phyloP scores from a whole-genome alignment of 2,888 invertebrate species.

The Synergus itoensis region DNA sequence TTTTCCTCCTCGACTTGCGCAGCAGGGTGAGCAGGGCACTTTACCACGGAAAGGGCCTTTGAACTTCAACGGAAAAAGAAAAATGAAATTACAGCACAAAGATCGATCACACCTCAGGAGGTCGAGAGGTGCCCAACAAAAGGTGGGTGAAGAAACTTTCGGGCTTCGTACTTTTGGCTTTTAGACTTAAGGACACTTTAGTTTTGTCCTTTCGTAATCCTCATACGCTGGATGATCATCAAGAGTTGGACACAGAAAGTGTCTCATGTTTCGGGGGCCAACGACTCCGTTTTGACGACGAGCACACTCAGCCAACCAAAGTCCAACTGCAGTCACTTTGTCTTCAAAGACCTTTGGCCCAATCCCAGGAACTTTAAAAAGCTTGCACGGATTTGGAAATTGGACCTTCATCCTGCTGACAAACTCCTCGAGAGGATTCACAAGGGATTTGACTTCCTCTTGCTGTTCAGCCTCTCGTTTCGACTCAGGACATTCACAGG shows the following conservation, averaged over 20 bases:
- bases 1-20: conserved; percentile 26
- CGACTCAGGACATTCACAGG: conserved; percentile 62
- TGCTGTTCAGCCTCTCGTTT: conserved; percentile 59
- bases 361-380: conserved; percentile 66
- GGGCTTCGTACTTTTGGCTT: conserved; percentile 1
- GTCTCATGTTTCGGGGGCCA: conserved; percentile 86
- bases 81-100: conserved; percentile 40
- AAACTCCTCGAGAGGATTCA: conserved; percentile 64
- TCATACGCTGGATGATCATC: conserved; percentile 72
- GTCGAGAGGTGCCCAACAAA: conserved; percentile 30
- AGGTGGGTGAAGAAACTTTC: conserved; percentile 16
- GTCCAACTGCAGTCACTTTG: conserved; percentile 64
- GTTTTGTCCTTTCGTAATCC: conserved; percentile 40
- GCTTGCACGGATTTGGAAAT: conserved; percentile 56
- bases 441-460: conserved; percentile 51
- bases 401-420: conserved; percentile 62
- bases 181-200: conserved; percentile 23
- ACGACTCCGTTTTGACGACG: conserved; percentile 82
- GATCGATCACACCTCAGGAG: conserved; percentile 35
- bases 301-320: conserved; percentile 74
- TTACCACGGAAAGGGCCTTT: conserved; percentile 22
- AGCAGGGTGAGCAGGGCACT: conserved; percentile 33
- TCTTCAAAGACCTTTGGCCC: conserved; percentile 64
- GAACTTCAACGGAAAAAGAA: conserved; percentile 39
- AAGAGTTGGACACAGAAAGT: conserved; percentile 84